Evolutionary conservation across 2,113 vertebrate genomes (phyloP).

Genomic region (Dermatemys mawii): DNA sequence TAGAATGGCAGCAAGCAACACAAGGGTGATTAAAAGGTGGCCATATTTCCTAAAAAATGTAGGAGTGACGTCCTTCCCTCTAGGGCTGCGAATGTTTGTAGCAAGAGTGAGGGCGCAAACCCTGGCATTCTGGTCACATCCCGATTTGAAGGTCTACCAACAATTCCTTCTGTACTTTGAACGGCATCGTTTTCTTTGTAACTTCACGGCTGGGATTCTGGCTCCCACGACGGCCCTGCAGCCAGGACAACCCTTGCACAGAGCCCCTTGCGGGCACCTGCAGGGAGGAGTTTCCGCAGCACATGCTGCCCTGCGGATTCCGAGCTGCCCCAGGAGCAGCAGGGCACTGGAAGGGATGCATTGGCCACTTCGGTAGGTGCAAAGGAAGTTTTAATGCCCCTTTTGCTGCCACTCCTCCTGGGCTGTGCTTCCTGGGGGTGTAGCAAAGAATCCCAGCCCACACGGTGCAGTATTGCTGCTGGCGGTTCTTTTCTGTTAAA

Average conservation of each 20-base stretch:
- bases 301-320: neutral
- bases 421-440: too few relatives aligned
- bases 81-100: conserved; percentile 23
- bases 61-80: neutral
- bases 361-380: accelerated
- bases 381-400: neutral
- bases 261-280: neutral
- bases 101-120: neutral
- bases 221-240: neutral
- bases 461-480: too few relatives aligned
- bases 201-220: accelerated
- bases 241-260: neutral
- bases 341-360: neutral
- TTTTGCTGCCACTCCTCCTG: neutral
- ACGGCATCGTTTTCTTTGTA: neutral
- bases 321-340: neutral
- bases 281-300: neutral
- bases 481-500: too few relatives aligned
- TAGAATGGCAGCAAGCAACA: neutral
- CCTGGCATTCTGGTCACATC: neutral
- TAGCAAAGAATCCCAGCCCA: too few relatives aligned
- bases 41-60: conserved; percentile 39
- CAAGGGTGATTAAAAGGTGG: conserved; percentile 28
- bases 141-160: neutral
- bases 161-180: neutral